Conservation (phyloP, 2,113 vertebrate genomes). For the Hemibagrus wyckioides region DNA sequence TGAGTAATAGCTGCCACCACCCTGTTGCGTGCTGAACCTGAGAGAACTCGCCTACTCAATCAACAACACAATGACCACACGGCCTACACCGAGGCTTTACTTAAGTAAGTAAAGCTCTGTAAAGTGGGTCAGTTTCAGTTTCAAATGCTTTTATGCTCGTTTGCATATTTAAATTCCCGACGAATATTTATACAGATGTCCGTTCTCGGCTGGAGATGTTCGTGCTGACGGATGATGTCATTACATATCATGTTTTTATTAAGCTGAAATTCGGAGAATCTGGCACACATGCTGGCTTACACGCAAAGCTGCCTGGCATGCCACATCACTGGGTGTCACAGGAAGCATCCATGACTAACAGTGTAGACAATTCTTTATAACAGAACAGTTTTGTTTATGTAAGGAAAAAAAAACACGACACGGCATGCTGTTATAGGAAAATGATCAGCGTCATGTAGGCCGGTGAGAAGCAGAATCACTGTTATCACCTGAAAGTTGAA, state of each 20-base stretch:
- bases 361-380: too few relatives aligned
- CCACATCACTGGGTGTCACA: neutral
- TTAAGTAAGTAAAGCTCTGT: neutral
- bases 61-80: constrained; percentile 6
- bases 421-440: neutral
- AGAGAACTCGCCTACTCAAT: constrained; percentile 17
- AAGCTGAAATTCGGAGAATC: neutral
- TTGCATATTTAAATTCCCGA: neutral
- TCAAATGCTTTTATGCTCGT: neutral
- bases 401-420: neutral
- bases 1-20: constrained; percentile 22
- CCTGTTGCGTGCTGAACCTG: constrained; percentile 17
- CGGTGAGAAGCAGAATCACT: neutral
- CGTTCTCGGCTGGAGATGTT: neutral
- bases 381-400: neutral
- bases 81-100: neutral
- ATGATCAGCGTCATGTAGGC: neutral
- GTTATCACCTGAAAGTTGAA: neutral
- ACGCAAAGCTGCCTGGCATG: constrained; percentile 2
- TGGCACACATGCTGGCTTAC: neutral
- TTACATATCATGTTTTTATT: neutral
- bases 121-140: neutral
- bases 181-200: neutral
- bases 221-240: neutral
- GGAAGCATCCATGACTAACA: neutral